Evolutionary conservation across 2,888 invertebrate genomes (phyloP), one percentile per base, ranked within the genome.

Genomic region (Argyresthia albistria): DNA sequence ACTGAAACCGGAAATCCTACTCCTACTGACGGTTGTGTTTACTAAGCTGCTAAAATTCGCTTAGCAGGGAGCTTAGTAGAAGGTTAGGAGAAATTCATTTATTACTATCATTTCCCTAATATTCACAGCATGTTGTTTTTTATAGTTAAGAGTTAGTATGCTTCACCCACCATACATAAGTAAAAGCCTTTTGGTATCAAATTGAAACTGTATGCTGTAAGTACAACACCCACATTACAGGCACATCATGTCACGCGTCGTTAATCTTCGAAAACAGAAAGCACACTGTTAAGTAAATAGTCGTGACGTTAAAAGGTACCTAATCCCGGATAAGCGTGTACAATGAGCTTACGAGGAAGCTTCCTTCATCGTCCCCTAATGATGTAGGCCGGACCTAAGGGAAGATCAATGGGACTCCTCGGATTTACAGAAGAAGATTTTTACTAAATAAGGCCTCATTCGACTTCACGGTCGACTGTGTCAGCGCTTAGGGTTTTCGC

Each of bases 241-340:
- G 25, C 25, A 25, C 25, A 25, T 25, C 25, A 25, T 6, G 25
- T 25, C 25, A 25, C 25, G 25, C 25, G 25, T 57, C 54, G 64
- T 37, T 72, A 70, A 73, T 70, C 71, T 72, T 63, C 64, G 65
- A 35, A 25, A 65, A 63, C 56, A 59, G 60, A 66, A 68, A 67
- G 66, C 45, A 50, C 49, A 52, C 57, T 52, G 60, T 72, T 73
- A 68, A 53, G 77, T 78, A 82, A 84, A 82, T 81, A 82, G 74
- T 79, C 73, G 64, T 70, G 66, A 74, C 74, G 77, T 68, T 81
- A 82, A 81, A 84, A 84, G 82, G 80, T 77, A 75, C 72, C 69
- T 82, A 83, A 81, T 80, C 77, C 73, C 57, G 61, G 65, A 59
- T 73, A 71, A 80, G 73, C 74, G 73, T 69, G 65, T 70, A 80